phyloP scores from a whole-genome alignment of 2,113 vertebrate species.

The Struthidea cinerea region DNA sequence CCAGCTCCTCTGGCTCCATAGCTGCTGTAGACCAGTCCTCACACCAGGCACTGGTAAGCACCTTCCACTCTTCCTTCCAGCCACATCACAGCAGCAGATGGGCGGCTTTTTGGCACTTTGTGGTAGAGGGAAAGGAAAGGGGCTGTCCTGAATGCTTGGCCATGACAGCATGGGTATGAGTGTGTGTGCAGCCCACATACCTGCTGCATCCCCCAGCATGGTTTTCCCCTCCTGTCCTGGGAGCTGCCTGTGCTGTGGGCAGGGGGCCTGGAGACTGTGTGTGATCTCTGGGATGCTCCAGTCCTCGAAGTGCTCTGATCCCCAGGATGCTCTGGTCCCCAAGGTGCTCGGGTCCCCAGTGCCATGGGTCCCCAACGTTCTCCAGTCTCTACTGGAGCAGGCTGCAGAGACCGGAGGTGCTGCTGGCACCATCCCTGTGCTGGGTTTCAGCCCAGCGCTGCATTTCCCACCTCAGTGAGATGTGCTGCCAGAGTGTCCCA shows the following conservation, averaged over 20 bases:
- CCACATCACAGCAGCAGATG: accelerated
- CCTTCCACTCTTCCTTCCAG: accelerated
- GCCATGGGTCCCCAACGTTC: neutral
- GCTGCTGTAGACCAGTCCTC: conserved; percentile 91
- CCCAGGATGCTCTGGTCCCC: accelerated
- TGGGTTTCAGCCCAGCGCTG: neutral
- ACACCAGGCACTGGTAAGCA: conserved; percentile 91
- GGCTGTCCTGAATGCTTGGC: neutral
- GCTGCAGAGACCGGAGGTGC: neutral
- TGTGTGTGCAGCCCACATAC: neutral
- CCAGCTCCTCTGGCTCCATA: conserved; percentile 80
- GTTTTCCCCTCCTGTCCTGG: neutral
- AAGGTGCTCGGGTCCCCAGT: neutral
- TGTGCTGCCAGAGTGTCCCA: neutral
- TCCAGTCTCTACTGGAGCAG: neutral
- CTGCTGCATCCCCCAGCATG: accelerated
- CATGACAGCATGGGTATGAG: accelerated
- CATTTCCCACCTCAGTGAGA: neutral
- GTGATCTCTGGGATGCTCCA: neutral
- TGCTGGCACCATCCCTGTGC: neutral
- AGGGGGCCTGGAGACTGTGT: neutral
- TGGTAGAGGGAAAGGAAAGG: neutral
- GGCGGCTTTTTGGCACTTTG: neutral
- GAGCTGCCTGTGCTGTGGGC: neutral
- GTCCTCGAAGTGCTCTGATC: accelerated